Conservation (phyloP, 2,888 invertebrate species). For the Eristalinus aeneus region DNA sequence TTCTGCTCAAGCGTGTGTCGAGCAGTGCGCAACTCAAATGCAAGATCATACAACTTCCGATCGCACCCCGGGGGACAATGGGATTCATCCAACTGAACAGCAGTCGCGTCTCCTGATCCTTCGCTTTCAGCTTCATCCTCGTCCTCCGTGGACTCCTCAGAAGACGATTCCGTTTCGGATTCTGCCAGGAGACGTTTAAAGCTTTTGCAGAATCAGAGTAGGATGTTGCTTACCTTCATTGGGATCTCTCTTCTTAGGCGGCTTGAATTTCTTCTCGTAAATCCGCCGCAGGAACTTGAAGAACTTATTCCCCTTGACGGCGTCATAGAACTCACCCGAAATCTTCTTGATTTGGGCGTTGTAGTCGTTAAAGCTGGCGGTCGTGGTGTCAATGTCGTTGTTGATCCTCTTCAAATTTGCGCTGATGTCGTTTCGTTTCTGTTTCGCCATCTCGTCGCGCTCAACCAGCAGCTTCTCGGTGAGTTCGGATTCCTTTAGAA, state of each 20-base stretch:
- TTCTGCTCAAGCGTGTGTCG: conserved; percentile 83
- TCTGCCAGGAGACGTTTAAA: conserved; percentile 65
- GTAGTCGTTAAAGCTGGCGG: conserved; percentile 79
- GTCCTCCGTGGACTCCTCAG: conserved; percentile 82
- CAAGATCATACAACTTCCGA: conserved; percentile 84
- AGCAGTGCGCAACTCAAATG: conserved; percentile 84
- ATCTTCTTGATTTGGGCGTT: conserved; percentile 81
- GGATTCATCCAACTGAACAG: conserved; percentile 86
- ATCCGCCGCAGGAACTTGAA: conserved; percentile 89
- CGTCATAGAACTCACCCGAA: conserved; percentile 83
- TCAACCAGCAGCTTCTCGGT: conserved; percentile 85
- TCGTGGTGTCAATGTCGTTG: conserved; percentile 82
- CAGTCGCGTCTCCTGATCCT: conserved; percentile 85
- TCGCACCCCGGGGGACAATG: conserved; percentile 88
- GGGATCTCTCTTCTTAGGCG: conserved; percentile 83
- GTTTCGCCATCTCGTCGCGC: conserved; percentile 83
- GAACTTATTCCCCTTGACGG: conserved; percentile 88
- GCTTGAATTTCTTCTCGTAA: conserved; percentile 91
- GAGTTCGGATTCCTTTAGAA: conserved; percentile 87
- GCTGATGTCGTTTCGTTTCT: conserved; percentile 82
- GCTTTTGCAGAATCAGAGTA: background rate
- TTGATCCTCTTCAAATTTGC: conserved; percentile 82
- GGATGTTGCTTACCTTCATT: conserved; percentile 73
- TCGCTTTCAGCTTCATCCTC: conserved; percentile 83
- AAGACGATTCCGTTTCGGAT: conserved; percentile 83